Conservation (phyloP, 2,113 vertebrate species). For the Polypterus bichir region DNA sequence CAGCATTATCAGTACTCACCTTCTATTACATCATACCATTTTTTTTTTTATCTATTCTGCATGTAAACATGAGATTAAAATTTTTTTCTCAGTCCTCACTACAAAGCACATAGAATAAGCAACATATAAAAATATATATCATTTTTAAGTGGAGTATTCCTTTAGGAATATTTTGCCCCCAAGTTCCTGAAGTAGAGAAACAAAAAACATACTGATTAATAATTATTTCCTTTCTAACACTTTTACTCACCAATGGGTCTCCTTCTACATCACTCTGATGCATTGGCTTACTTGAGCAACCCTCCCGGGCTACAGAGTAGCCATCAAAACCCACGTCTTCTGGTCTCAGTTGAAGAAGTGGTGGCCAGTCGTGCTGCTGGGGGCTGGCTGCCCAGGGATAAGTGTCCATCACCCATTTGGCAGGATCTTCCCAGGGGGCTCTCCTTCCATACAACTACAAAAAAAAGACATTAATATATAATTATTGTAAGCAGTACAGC, state of each 20-base stretch:
- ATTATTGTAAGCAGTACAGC: not conserved
- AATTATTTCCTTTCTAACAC: too few relatives aligned
- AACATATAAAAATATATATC: too few relatives aligned
- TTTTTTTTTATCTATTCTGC: too few relatives aligned
- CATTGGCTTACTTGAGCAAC: slow-evolving; percentile 63
- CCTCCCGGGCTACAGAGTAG: slow-evolving; percentile 71
- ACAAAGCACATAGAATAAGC: too few relatives aligned
- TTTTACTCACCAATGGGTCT: slow-evolving; percentile 79
- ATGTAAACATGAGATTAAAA: too few relatives aligned
- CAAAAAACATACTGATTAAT: too few relatives aligned
- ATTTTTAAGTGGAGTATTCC: too few relatives aligned
- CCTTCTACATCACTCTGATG: slow-evolving; percentile 74
- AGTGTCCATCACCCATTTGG: slow-evolving; percentile 89
- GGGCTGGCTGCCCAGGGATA: slow-evolving; percentile 80
- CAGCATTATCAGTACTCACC: too few relatives aligned
- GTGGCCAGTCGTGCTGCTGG: slow-evolving; percentile 80
- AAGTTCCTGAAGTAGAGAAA: too few relatives aligned
- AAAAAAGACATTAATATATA: not conserved
- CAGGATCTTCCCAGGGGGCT: slow-evolving; percentile 87
- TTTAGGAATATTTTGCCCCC: too few relatives aligned
- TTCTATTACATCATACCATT: too few relatives aligned
- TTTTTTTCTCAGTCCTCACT: too few relatives aligned
- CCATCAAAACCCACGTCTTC: slow-evolving; percentile 94
- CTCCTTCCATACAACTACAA: slow-evolving; percentile 80
- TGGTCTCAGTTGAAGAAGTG: slow-evolving; percentile 81